Evolutionary conservation across 2,888 invertebrate genomes (phyloP).

Genomic region (Margaritifera margaritifera): DNA sequence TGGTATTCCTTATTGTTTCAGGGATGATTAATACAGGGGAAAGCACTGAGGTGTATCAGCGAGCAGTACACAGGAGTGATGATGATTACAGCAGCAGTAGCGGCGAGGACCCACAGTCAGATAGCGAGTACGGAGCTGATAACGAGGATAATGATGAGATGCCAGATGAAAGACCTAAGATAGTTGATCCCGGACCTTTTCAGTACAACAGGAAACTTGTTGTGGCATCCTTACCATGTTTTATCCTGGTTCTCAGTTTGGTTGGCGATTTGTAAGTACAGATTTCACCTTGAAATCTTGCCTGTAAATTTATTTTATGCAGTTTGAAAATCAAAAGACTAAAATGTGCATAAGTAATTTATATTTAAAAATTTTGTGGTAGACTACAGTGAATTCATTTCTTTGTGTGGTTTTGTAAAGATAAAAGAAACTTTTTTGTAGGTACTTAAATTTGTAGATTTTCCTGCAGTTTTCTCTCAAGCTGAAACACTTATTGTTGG

Average conservation of each 20-base stretch:
- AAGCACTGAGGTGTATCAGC: conserved; percentile 29
- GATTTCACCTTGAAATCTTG: neutral
- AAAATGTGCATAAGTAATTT: too few relatives aligned
- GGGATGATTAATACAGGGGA: conserved; percentile 6
- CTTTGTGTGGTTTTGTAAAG: too few relatives aligned
- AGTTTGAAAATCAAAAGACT: too few relatives aligned
- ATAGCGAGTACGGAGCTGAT: conserved; percentile 42
- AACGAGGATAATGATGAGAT: conserved; percentile 38
- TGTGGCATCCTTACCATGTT: conserved; percentile 61
- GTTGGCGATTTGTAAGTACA: conserved; percentile 64
- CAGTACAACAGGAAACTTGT: conserved; percentile 59
- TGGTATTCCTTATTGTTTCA: too few relatives aligned
- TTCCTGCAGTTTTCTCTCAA: too few relatives aligned
- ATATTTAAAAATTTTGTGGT: too few relatives aligned
- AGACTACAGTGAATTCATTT: too few relatives aligned
- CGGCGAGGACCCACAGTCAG: conserved; percentile 23
- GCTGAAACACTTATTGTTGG: too few relatives aligned
- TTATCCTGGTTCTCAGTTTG: conserved; percentile 57
- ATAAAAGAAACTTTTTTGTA: too few relatives aligned
- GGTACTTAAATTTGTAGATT: too few relatives aligned
- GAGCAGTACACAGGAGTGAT: conserved; percentile 22
- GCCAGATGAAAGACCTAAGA: conserved; percentile 24
- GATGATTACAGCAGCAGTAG: conserved; percentile 29
- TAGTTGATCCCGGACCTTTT: conserved; percentile 58
- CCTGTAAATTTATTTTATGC: too few relatives aligned